Evolutionary conservation across 2,888 invertebrate species (phyloP).

Genomic region (Alloscopus bannaensis): DNA sequence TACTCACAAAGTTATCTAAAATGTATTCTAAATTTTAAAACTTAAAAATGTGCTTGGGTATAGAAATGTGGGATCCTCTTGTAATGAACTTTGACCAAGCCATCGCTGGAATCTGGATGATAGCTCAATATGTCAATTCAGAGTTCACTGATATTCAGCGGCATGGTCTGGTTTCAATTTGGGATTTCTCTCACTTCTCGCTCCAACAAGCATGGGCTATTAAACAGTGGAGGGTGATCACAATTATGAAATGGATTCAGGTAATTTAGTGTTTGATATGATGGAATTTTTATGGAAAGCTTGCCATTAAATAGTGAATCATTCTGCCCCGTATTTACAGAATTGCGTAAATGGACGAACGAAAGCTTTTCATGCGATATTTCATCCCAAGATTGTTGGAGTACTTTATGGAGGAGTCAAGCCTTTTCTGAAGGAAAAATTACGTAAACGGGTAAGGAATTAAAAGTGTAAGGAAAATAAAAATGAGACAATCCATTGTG

Average conservation of each 20-base stretch:
- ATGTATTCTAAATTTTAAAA: neutral
- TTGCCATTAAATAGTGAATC: neutral
- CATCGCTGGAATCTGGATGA: constrained; percentile 18
- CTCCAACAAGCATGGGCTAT: constrained; percentile 45
- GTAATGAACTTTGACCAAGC: constrained; percentile 2
- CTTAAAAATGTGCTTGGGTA: neutral
- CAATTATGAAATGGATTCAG: constrained; percentile 20
- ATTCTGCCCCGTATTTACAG: constrained; percentile 23
- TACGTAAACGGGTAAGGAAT: constrained; percentile 59
- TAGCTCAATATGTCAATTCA: constrained; percentile 16
- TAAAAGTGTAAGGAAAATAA: too few relatives aligned
- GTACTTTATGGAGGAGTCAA: constrained; percentile 35
- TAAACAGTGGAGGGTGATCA: constrained; percentile 35
- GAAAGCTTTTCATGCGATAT: constrained; percentile 20
- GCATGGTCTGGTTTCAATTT: constrained; percentile 23
- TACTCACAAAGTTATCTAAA: neutral
- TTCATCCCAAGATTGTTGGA: constrained; percentile 35
- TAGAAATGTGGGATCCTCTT: constrained; percentile 18
- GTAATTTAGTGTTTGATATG: constrained; percentile 7
- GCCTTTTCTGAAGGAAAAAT: constrained; percentile 65
- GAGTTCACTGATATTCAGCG: constrained; percentile 17
- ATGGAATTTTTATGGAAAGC: constrained; percentile 6
- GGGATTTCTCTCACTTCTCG: constrained; percentile 26
- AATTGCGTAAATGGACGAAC: constrained; percentile 28
- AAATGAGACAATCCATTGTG: too few relatives aligned